Evolutionary conservation across 2,797 vertebrate species (phyloP), one percentile per base, ranked within the genome.

Genomic region (Tinamus major): DNA sequence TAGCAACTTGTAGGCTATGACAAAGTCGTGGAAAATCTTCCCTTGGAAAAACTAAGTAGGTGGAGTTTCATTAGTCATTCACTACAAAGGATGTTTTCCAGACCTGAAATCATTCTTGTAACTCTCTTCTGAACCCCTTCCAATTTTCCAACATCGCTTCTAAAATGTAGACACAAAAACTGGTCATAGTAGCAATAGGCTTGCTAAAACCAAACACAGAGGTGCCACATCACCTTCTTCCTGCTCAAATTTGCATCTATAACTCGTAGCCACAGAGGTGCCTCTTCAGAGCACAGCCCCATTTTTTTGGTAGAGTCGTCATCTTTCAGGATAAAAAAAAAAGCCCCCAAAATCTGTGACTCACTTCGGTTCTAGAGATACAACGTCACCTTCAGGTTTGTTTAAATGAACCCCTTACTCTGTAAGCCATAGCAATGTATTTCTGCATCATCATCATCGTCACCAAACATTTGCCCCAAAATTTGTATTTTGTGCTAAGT

Each of bases 51-150:
- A 95, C 75, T 94, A 96, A 87, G 79, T 93, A 89, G 93, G 93
- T 94, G 94, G 90, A 94, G 90, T 95, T 94, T 87, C 92, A 75
- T 95, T 96, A 96, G 95, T 96, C 96, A 95, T 85, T 94, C 88
- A 94, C 88, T 96, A 96, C 94, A 96, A 96, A 94, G 92, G 86
- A 94, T 96, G 86, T 96, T 94, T 94, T 94, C 95, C 96, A 96
- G 96, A 94, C 92, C 93, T 95, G 93, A 96, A 96, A 94, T 94
- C 81, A 95, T 94, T 96, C 93, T 89, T 96, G 84, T 94, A 94
- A 68, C 75, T 89, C 71, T 95, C 79, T 85, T 83, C 93, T 96
- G 96, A 95, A 93, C 23, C 35, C 72, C 82, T 85, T 94, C 95
- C 95, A 96, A 78, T 93, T 96, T 96, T 96, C 94, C 96, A 85